These are phyloP conservation scores for Charina bottae DNA, from an alignment of 2,113 vertebrate species.

Conservation along the genomic window DNA sequence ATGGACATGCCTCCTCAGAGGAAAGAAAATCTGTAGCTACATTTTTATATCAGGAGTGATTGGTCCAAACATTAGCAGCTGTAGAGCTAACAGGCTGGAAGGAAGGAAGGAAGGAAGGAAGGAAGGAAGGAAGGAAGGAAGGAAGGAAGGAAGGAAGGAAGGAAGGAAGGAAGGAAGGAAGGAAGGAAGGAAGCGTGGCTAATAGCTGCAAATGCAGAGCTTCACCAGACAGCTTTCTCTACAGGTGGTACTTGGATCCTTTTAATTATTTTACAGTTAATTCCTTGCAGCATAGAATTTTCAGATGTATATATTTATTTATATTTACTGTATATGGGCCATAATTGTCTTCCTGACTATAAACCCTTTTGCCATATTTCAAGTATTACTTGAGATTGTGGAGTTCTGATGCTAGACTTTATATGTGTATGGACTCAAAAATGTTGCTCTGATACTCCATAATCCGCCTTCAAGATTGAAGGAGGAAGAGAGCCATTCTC, in stretches of 20 bases:
- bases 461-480: neutral
- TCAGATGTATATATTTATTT: neutral
- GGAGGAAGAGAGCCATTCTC: neutral
- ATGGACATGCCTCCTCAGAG: neutral
- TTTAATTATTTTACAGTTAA: neutral
- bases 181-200: neutral
- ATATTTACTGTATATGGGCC: neutral
- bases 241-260: neutral
- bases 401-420: neutral
- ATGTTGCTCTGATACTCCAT: neutral
- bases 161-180: no score
- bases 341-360: neutral
- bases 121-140: no score
- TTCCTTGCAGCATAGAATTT: neutral
- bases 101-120: no score
- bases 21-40: neutral
- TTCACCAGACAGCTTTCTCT: neutral
- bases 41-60: neutral
- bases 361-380: neutral
- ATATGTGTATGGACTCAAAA: neutral
- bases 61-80: neutral
- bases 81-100: no score
- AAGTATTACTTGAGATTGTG: neutral
- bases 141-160: no score
- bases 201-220: neutral